Evolutionary conservation across 2,888 invertebrate species (phyloP), one percentile per base, ranked within the genome.

Genomic region (Ophion ventricosus): DNA sequence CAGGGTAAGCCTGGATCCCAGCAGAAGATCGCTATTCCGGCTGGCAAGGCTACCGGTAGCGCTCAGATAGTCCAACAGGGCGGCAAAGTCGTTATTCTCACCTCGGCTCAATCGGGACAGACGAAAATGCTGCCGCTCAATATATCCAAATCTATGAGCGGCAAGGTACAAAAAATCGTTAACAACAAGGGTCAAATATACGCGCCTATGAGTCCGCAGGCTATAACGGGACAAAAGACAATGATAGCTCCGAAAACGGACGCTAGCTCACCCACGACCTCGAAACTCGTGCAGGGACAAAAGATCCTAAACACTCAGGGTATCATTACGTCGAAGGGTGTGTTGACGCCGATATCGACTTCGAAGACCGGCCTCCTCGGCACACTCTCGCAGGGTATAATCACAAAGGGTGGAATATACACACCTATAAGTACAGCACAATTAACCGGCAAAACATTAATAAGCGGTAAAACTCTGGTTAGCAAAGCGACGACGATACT

Each of bases 101-200:
- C 92, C 5, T 91, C 92, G 0, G 90, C 91, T 0, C 89, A 91
- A 25, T 89, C 92, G 10, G 91, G 90, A 5, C 91, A 90, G 63
- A 85, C 90, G 0, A 92, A 92, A 83, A 88, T 91, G 86, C 64
- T 93, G n/a, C 92, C 92, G 0, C 77, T 92, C 1, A 91, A 90
- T 79, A 89, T 92, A 29, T 85, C 67, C 91, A 94, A 91, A 93
- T 94, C 83, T 91, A 93, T 83, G 91, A 94, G 91, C 93, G 94
- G 90, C 93, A 95, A 91, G 93, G 93, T 93, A n/a, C 92, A 92
- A 43, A 94, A 94, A 86, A 94, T 95, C 81, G 94, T 95, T 64
- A 95, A 95, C 5, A 95, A 94, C n/a, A 95, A 95, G 88, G 95
- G 95, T 1, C 95, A 95, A 89, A 89, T 95, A 20, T 94, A 95